Conservation (phyloP, 2,888 invertebrate species). For the Exephanes ischioxanthus region DNA sequence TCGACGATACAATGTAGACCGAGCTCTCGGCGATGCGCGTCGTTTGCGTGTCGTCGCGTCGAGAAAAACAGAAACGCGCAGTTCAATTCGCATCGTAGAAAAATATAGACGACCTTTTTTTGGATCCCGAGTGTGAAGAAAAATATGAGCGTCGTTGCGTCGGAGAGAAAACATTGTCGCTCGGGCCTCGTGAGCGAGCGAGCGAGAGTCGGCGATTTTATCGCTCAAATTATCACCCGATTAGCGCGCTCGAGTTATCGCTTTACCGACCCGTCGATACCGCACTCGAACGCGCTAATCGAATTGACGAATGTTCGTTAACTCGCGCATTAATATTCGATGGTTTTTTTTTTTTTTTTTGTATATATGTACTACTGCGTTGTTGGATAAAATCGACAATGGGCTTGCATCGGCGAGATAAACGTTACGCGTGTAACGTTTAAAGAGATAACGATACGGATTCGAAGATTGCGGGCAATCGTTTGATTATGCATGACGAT, state of each 20-base stretch:
- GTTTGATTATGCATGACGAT: background rate
- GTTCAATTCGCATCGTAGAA: constrained; percentile 9
- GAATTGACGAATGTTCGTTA: constrained; percentile 39
- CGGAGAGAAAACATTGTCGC: constrained; percentile 5
- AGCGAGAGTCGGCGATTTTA: constrained; percentile 26
- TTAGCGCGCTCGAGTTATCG: constrained; percentile 35
- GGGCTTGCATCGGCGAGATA: constrained; percentile 2
- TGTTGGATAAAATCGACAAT: background rate
- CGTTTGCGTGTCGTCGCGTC: constrained; percentile 21
- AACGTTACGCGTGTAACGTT: background rate
- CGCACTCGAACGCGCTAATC: constrained; percentile 37
- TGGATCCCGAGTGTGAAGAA: background rate
- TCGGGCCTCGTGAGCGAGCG: background rate
- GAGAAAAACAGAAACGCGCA: constrained; percentile 24
- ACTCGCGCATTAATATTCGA: constrained; percentile 17
- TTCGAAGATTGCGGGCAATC: constrained; percentile 27
- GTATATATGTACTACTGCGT: background rate
- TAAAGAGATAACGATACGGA: constrained; percentile 10
- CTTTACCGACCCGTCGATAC: constrained; percentile 10
- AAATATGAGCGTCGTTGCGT: background rate
- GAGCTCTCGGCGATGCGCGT: constrained; percentile 22
- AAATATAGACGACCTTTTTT: background rate
- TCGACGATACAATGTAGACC: constrained; percentile 12
- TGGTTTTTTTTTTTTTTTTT: background rate
- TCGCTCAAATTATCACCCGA: constrained; percentile 45